Conservation (phyloP, 2,797 vertebrate genomes). For the Peromyscus attwateri region DNA sequence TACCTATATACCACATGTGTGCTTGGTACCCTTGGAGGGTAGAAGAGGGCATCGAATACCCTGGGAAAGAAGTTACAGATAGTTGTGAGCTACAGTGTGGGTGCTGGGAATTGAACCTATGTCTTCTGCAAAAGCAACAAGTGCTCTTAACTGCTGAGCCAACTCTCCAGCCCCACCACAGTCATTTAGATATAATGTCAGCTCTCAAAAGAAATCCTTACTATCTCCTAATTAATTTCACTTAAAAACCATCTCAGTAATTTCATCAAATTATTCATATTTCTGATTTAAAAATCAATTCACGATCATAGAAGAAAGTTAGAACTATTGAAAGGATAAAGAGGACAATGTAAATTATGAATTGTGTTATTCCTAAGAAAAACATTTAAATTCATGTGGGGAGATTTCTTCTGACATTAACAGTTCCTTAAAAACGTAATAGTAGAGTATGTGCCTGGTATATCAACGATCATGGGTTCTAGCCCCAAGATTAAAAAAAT, state of each 20-base stretch:
- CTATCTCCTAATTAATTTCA: conserved; percentile 10
- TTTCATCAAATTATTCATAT: neutral
- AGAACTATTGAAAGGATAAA: neutral
- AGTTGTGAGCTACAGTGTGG: neutral
- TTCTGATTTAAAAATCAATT: neutral
- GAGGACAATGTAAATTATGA: neutral
- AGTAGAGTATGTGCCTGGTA: too few relatives aligned
- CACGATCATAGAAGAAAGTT: neutral
- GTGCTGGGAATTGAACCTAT: neutral
- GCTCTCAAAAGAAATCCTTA: conserved; percentile 47
- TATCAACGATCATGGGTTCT: neutral
- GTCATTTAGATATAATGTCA: neutral
- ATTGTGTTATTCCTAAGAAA: neutral
- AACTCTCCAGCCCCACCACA: neutral
- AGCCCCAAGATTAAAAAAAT: neutral
- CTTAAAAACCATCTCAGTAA: conserved; percentile 41
- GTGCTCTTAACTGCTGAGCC: neutral
- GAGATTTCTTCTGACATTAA: conserved; percentile 21
- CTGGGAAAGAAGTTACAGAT: neutral
- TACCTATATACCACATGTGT: neutral
- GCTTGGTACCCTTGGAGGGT: neutral
- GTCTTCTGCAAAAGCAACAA: neutral
- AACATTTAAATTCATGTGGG: neutral
- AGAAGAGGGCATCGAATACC: too few relatives aligned
- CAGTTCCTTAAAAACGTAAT: neutral